Evolutionary conservation across 2,888 invertebrate genomes (phyloP).

Genomic region (Cryptus armator): DNA sequence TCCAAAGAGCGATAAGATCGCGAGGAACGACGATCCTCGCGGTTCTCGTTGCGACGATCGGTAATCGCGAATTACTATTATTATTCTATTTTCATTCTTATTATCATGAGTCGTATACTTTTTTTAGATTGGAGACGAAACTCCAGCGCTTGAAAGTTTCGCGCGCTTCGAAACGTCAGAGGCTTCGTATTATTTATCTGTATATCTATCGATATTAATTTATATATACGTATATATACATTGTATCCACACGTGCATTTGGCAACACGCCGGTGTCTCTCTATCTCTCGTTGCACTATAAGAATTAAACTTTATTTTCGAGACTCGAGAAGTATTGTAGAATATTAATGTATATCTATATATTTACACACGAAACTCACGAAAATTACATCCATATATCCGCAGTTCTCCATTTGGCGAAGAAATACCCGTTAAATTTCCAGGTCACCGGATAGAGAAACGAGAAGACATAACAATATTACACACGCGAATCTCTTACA

Average conservation of each 20-base stretch:
- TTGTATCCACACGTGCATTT: slow-evolving; percentile 57
- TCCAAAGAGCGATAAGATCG: slow-evolving; percentile 9
- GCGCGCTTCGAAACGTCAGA: slow-evolving; percentile 30
- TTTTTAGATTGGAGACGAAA: slow-evolving; percentile 82
- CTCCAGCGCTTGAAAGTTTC: slow-evolving; percentile 73
- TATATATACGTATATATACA: slow-evolving; percentile 15
- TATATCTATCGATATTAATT: background rate
- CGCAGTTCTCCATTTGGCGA: slow-evolving; percentile 42
- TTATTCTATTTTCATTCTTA: slow-evolving; percentile 19
- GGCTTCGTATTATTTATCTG: slow-evolving; percentile 28
- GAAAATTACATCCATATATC: slow-evolving; percentile 14
- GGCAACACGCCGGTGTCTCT: slow-evolving; percentile 43
- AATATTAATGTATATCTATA: slow-evolving; percentile 18
- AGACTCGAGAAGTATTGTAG: slow-evolving; percentile 47
- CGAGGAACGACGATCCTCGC: slow-evolving; percentile 5
- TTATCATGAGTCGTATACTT: slow-evolving; percentile 59
- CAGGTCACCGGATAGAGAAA: slow-evolving; percentile 39
- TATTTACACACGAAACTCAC: background rate
- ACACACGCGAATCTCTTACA: slow-evolving; percentile 1
- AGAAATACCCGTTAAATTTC: slow-evolving; percentile 45
- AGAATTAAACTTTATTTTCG: slow-evolving; percentile 48
- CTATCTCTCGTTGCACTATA: slow-evolving; percentile 39
- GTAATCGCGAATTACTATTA: slow-evolving; percentile 2
- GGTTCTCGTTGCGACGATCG: slow-evolving; percentile 10
- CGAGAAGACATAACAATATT: slow-evolving; percentile 36